Conservation (phyloP, 2,888 invertebrate species). For the Corbicula japonica region DNA sequence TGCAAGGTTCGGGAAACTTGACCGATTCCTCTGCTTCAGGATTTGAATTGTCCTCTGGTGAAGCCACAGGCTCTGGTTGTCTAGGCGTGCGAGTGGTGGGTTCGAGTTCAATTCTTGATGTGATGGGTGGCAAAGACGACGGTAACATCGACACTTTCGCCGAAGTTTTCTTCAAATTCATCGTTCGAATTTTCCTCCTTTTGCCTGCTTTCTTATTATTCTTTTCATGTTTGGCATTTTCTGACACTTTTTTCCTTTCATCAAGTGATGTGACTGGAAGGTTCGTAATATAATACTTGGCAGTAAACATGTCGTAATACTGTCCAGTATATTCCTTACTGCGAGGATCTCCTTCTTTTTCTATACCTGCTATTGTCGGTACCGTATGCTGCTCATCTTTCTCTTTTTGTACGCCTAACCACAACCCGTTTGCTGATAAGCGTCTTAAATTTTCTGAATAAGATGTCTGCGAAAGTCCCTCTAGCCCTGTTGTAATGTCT, state of each 20-base stretch:
- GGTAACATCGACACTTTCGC: constrained; percentile 52
- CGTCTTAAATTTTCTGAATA: not conserved
- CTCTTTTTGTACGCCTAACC: constrained; percentile 12
- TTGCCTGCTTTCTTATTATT: constrained; percentile 11
- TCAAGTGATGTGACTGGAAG: no score
- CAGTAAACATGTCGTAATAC: no score
- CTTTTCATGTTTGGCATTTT: not conserved
- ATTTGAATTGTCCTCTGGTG: not conserved
- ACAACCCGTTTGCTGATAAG: constrained; percentile 1
- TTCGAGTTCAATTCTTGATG: constrained; percentile 25
- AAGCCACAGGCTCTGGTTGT: not conserved
- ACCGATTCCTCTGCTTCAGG: not conserved
- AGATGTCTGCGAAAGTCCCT: no score
- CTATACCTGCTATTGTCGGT: not conserved
- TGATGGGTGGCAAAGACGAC: not conserved
- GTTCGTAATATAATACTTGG: no score
- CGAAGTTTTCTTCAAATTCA: constrained; percentile 52
- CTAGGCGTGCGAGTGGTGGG: constrained; percentile 8
- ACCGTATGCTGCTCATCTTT: no score
- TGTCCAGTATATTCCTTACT: no score
- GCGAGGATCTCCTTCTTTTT: no score
- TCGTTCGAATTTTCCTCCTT: constrained; percentile 47
- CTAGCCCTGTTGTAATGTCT: no score
- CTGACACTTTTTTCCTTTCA: no score
- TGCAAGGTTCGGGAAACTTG: constrained; percentile 42